Percentiles rank a stretch among this genome's conserved stretches.
phyloP scores from a whole-genome alignment of 2,113 vertebrate genomes.

The Brienomyrus brachyistius region DNA sequence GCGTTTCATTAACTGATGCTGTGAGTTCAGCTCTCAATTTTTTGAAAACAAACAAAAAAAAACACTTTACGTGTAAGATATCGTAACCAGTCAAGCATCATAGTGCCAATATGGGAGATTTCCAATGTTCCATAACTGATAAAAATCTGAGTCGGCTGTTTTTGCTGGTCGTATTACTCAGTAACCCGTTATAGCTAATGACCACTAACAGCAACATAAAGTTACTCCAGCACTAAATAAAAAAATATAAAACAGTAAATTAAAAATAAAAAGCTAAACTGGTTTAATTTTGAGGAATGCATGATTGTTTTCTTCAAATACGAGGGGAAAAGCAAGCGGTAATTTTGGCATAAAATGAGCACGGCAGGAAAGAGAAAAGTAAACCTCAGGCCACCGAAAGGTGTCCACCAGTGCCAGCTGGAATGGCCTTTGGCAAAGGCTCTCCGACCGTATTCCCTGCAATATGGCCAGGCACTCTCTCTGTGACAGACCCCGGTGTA shows the following conservation, averaged over 20 bases:
- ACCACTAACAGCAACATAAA: neutral
- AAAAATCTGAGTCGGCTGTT: neutral
- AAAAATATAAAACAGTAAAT: neutral
- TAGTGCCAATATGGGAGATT: neutral
- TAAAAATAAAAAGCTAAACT: neutral
- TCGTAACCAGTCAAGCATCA: neutral
- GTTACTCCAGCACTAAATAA: neutral
- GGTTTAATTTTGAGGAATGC: neutral
- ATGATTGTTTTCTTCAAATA: neutral
- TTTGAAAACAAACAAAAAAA: neutral
- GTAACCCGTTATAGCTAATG: neutral
- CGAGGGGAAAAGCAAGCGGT: neutral
- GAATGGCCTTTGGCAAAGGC: neutral
- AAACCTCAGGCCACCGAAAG: neutral
- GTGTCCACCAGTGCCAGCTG: too few species aligned
- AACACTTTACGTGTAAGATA: neutral
- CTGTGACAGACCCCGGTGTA: neutral
- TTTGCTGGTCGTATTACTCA: neutral
- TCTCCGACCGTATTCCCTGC: neutral
- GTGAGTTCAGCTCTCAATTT: neutral
- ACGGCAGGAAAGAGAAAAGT: neutral
- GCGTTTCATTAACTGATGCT: neutral
- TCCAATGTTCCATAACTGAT: neutral
- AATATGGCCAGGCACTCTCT: neutral
- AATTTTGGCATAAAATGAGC: neutral